Evolutionary conservation across 2,888 invertebrate species (phyloP), one percentile per base, ranked within the genome.

Genomic region (Drosophila paracracens): DNA sequence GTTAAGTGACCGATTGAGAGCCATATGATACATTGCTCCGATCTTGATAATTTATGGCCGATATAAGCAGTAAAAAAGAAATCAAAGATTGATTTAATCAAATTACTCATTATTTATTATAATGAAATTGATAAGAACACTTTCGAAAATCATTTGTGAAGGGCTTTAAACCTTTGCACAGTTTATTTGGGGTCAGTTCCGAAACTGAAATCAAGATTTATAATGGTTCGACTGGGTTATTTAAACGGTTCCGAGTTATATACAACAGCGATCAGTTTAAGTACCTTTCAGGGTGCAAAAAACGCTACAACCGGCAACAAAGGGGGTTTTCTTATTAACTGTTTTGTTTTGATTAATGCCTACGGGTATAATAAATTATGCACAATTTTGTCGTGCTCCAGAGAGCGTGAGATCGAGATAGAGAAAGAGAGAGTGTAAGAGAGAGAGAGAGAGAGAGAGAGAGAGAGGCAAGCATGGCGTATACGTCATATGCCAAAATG

Each of bases 401-500:
- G 8, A 25, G 7, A 25, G 16, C 21, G 21, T 7, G 7, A 16
- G 2, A 8, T 25, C 13, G 29, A 36, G 29, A 43, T 10, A 43
- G 18, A 5, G 21, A 27, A 8, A 40, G 5, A 21, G 38, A 4
- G 27, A 43, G 6, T 13, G 3, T 7, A 13, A 3, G 21, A 3
- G 6, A 13, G 3, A 7, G 6, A 2, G 27, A 35, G 29, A n/a
- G 10, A n/a, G 16, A 16, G 13, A 35, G n/a, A 40, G 6, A 31
- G 40, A 4, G 2, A 25, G 33, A 7, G 68, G 65, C 59, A 16
- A 33, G 54, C 72, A 53, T 18, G 56, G 52, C 67, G 82, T 78
- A 74, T 82, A 79, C 79, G 82, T 78, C 68, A 79, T 50, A 43
- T 38, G 53, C n/a, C 60, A 25, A 74, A 77, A 58, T 53, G 46